Evolutionary conservation across 2,113 vertebrate genomes (phyloP), one percentile per base, ranked within the genome.

Genomic region (Dryoscopus gambensis): DNA sequence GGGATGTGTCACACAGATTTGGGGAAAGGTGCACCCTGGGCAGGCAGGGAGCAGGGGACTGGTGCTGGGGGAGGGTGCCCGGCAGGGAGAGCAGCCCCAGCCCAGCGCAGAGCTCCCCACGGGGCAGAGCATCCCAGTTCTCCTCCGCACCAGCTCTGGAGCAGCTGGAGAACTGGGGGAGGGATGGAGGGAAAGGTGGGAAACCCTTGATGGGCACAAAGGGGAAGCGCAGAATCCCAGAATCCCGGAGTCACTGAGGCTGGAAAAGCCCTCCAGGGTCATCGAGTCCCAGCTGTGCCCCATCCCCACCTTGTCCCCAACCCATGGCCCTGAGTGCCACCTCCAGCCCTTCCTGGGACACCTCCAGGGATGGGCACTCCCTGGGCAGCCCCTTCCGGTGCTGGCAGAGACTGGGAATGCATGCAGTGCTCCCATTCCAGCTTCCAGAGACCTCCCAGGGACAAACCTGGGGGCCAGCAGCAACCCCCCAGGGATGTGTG

Each of bases 401-500:
- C 46, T 40, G 56, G 24, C 47, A 69, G 55, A 76, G n/a, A 3
- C 46, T 27, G 15, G 78, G 55, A n/a, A 31, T 47, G 37, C 47
- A 62, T 10, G 47, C 70, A 18, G 21, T 4, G 70, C 49, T 35
- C 56, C 40, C 55, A 53, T 46, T 13, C 9, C 69, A n/a, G 1
- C 46, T 31, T 53, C 27, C 20, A 53, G 37, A 64, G 21, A 25
- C 19, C 11, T 14, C 2, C 49, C 28, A 25, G 15, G 44, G 19
- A 40, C 28, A 40, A 69, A 22, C 3, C 11, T 2, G 28, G 59
- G 22, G 22, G 4, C 15, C 46, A 67, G 47, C 79, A 93, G 18
- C 67, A 27, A 0, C 15, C 15, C 22, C n/a, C 62, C 46, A 18
- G 8, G 52, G 46, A 8, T 5, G 2, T 1, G 0, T 31, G 35